Base-by-base conservation (phyloP, 2,797 vertebrate species). In the Cossypha caffra region DNA sequence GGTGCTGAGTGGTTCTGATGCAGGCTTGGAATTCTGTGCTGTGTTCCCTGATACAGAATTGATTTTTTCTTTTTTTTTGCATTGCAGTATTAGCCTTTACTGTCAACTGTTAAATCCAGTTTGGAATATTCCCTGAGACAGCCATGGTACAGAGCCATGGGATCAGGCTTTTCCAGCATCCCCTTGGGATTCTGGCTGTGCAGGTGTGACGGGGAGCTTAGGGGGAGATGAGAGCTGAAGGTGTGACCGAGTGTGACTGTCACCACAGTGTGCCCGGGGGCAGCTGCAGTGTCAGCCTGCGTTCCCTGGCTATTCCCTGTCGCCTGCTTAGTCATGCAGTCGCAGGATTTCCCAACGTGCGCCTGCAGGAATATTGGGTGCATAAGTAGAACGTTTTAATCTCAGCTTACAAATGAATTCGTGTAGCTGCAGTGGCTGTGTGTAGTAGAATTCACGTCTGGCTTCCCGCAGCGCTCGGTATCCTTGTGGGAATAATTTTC, bases 271-370 rank as follows among this genome's bases (percentile, higher is more conserved):
- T n/a, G 43, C n/a, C 3, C 0, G 3, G 37, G 51, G 52, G 51
- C 88, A 86, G 73, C 24, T 42, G 91, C 62, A 75, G 29, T 61
- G 81, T 43, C 90, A 85, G 78, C 55, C 74, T 5, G 31, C 19
- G 31, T 5, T 71, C 31, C 73, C 74, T 55, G 64, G 40, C 73
- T 69, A 11, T 75, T 86, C 86, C 81, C 78, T 31, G 77, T 51
- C 3, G 4, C n/a, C 69, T 95, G 90, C 91, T 93, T 91, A 91
- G 91, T 93, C 94, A 77, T 43, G n/a, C 87, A 40, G 25, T 25
- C 7, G 29, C 64, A 24, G 15, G 74, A 75, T 83, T 88, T 77
- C 86, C 79, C 63, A 23, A 4, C 7, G 11, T 73, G 33, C 66
- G 80, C 50, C 73, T 86, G 55, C 47, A 43, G 78, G 45, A 88